Evolutionary conservation across 2,888 invertebrate species (phyloP), one percentile per base, ranked within the genome.

Genomic region (Ellobium chinense): DNA sequence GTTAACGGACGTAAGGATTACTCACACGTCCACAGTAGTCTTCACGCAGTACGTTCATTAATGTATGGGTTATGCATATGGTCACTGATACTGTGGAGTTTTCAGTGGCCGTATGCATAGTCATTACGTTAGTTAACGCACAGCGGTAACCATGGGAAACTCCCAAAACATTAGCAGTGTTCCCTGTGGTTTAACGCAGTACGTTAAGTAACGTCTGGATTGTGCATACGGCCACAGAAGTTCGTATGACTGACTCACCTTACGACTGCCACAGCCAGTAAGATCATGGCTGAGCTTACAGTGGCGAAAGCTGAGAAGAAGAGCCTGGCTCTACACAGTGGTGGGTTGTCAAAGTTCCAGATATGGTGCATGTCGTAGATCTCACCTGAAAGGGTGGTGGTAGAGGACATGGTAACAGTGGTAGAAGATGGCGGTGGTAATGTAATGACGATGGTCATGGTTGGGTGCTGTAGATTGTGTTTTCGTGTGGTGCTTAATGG

Each of bases 341-440:
- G 5, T 7, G 72, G 73, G 24, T 74, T 39, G 29, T 80, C 39
- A n/a, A 80, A 80, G 62, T 80, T 68, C 80, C 80, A 80, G 21
- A 80, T 80, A 62, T 80, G 74, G 18, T 68, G 74, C 80, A 80
- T 80, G 46, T 80, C 80, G 31, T 68, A 80, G 3, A 80, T 74
- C 14, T 80, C 80, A 31, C 74, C 80, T 80, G 73, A n/a, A 54
- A 66, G 46, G 46, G 46, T 7, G 46, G 18, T 12, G 46, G 18
- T 12, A 46, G 18, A 18, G 46, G 46, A 46, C 9, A 12, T 7
- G 46, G 46, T 46, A 18, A 12, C 18, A 12, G 46, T 7, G 46
- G 46, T 7, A 46, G 46, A 18, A 18, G 46, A 12, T 46, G 46
- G 46, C 46, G 18, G 46, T 46, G 46, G 7, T 46, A 46, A 12